A percentile compares a stretch with the other conserved stretches of the same genome.
phyloP scores from a whole-genome alignment of 1,140 invertebrate genomes.

The Hyposmocoma kahamanoa region DNA sequence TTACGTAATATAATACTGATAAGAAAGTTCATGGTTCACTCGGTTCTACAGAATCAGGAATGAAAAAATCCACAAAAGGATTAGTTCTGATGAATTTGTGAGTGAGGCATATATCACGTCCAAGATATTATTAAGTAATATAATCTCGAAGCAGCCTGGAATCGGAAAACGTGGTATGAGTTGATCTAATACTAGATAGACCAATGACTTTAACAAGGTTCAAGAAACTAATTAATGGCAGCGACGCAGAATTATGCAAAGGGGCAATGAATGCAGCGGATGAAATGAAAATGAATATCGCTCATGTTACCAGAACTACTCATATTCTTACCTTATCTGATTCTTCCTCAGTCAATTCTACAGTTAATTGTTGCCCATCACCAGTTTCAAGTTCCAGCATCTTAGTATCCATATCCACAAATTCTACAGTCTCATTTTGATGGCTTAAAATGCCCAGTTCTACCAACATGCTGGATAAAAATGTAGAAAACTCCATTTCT shows the following conservation, averaged over 20 bases:
- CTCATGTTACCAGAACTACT: not conserved
- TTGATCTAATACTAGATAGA: not conserved
- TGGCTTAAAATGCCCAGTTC: conserved; percentile 32
- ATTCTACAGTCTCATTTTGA: conserved; percentile 10
- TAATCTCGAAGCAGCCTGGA: no score
- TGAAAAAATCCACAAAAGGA: no score
- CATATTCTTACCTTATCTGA: conserved; percentile 38
- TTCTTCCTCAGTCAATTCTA: conserved; percentile 39
- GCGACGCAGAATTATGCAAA: not conserved
- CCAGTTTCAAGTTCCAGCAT: conserved; percentile 34
- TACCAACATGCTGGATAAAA: conserved; percentile 31
- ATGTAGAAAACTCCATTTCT: conserved; percentile 5
- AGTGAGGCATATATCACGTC: no score
- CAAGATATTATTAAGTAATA: no score
- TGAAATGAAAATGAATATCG: not conserved
- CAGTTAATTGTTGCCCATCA: conserved; percentile 21
- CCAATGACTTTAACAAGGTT: not conserved
- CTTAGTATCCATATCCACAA: conserved; percentile 17
- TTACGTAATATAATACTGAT: no score
- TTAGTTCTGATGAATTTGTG: no score
- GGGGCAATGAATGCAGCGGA: not conserved
- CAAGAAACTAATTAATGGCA: not conserved
- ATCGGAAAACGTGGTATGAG: no score
- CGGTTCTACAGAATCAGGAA: no score
- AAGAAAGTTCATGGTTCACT: no score